Conservation (phyloP, 2,797 vertebrate species). For the Myioborus miniatus region DNA sequence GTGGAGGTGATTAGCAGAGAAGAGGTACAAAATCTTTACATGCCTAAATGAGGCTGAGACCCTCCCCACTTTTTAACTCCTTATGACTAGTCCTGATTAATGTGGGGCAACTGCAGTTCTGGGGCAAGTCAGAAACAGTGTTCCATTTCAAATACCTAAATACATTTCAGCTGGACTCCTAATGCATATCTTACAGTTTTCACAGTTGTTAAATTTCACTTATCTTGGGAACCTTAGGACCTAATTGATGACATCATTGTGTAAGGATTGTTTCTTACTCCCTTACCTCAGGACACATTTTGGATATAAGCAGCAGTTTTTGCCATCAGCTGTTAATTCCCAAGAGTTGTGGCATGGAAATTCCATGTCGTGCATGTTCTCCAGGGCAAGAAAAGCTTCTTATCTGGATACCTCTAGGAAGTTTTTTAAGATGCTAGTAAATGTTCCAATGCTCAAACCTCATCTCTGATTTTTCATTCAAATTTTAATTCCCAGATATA, state of each 20-base stretch:
- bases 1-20: neutral
- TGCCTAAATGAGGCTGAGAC: neutral
- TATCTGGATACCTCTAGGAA: neutral
- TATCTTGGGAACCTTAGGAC: neutral
- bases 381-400: neutral
- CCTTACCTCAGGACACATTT: neutral
- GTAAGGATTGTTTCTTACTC: neutral
- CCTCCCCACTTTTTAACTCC: neutral
- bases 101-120: neutral
- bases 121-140: neutral
- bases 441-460: neutral
- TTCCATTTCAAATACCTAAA: neutral
- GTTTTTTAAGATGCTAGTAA: neutral
- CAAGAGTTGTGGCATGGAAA: neutral
- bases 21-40: neutral
- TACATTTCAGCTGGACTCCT: neutral
- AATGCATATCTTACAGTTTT: neutral
- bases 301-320: constrained; percentile 3
- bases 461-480: neutral
- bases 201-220: neutral
- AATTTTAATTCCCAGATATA: neutral
- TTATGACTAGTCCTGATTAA: neutral
- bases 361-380: neutral
- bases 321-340: neutral
- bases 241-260: neutral